Base-by-base conservation (phyloP, 2,888 invertebrate genomes). In the Agrypnus murinus region DNA sequence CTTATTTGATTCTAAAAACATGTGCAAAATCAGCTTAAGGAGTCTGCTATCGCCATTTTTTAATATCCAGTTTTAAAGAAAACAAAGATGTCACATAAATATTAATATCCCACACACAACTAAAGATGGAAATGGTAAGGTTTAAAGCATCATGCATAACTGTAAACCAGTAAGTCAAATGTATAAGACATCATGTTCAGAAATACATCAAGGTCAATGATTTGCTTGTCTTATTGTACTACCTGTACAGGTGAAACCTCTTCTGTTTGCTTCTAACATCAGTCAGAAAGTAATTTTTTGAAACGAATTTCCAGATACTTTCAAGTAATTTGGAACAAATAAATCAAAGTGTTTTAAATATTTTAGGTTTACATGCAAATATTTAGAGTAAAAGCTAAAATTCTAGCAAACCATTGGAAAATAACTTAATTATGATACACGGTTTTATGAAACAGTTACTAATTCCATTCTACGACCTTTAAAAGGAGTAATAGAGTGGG, bases 111-210 rank as follows among this genome's bases (percentile, higher is more conserved):
- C 17, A 64, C 63, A 17, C 17, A 12, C 53, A 8, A 17, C 12
- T 55, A 65, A 45, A 65, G 46, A 65, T 36, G 65, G 65, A 7
- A 65, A 65, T 46, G 46, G 58, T 55, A 36, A 53, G 34, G 14
- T 14, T 12, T 38, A 17, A 62, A 58, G 63, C 9, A n/a, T 10
- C 9, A 10, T 32, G n/a, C 55, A 48, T 65, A 65, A 65, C 65
- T 58, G 65, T 65, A 48, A 65, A 58, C 14, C 31, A 65, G 55
- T 65, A 12, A 32, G 12, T 10, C 64, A 65, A 32, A 10, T 53
- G 25, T 25, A 5, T 25, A 25, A 2, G 25, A 25, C 25, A 25
- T 25, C 25, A 25, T 25, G 25, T 50, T 15, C n/a, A 25, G 1
- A 10, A 53, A 8, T 32, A 10, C 40, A 17, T 3, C 40, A 14